Conservation (phyloP, 2,888 invertebrate genomes). For the Deroplatys truncata region DNA sequence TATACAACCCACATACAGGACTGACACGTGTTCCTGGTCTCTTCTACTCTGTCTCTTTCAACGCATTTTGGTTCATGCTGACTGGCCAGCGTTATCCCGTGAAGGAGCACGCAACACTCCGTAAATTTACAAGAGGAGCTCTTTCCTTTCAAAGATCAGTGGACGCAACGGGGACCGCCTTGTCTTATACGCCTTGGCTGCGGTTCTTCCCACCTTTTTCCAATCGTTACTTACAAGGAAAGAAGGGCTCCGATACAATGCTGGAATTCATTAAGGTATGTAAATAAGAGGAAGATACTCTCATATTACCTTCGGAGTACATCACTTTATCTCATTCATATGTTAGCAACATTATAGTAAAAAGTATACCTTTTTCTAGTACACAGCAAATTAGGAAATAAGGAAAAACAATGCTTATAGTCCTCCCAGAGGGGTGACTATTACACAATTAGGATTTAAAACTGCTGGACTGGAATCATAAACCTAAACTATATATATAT, state of each 20-base stretch:
- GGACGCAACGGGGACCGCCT: conserved; percentile 57
- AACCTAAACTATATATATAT: no score
- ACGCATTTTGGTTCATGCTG: conserved; percentile 55
- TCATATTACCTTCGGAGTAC: no score
- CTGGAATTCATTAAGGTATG: not conserved
- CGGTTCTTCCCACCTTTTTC: conserved; percentile 55
- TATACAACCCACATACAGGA: no score
- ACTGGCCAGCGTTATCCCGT: conserved; percentile 52
- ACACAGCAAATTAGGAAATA: no score
- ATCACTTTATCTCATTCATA: no score
- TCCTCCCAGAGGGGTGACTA: no score
- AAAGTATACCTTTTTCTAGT: no score
- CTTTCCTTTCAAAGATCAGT: conserved; percentile 53
- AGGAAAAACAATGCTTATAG: no score
- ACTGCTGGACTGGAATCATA: no score
- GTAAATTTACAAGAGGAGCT: conserved; percentile 45
- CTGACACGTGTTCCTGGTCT: conserved; percentile 31
- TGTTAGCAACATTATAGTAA: no score
- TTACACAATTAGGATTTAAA: no score
- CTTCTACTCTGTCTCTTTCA: conserved; percentile 52
- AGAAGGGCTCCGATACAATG: not conserved
- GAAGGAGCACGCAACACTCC: conserved; percentile 49
- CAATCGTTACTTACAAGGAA: conserved; percentile 43
- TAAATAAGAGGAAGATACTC: no score
- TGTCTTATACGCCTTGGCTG: conserved; percentile 58